A percentile compares a stretch with the other conserved stretches of the same genome.
Conservation (phyloP, 2,113 vertebrate genomes). For the Haliaeetus leucogaster region DNA sequence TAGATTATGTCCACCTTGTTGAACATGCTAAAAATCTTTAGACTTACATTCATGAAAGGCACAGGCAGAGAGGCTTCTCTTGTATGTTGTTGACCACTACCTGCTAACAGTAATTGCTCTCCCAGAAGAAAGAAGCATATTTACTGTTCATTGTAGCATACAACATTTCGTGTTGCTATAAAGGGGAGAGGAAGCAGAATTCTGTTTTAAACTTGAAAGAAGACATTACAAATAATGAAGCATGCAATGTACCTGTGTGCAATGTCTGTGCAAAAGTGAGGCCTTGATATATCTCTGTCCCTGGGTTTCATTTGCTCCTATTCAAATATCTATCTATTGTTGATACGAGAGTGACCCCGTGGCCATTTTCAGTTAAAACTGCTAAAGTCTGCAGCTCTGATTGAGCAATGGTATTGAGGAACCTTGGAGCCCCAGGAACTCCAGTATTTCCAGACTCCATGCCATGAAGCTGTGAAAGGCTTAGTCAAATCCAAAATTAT, state of each 20-base stretch:
- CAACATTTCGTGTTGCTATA: background rate
- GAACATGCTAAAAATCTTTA: background rate
- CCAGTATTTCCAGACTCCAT: background rate
- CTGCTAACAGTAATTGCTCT: background rate
- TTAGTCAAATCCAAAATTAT: background rate
- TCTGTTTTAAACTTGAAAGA: background rate
- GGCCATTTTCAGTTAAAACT: background rate
- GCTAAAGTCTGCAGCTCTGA: background rate
- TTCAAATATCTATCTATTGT: background rate
- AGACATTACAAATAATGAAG: background rate
- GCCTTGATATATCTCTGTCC: background rate
- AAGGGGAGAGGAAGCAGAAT: background rate
- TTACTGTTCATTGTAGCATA: background rate
- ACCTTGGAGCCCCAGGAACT: background rate
- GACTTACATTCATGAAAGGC: background rate
- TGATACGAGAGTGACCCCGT: fast-evolving
- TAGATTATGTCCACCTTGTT: background rate
- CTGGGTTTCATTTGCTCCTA: background rate
- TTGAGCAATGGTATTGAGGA: background rate
- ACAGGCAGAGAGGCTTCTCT: background rate
- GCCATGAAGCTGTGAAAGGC: background rate
- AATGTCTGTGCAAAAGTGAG: background rate
- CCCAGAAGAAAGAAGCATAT: background rate
- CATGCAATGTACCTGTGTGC: fast-evolving
- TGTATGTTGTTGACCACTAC: background rate